These are phyloP conservation scores for Pollenia amentaria DNA, from an alignment of 2,888 invertebrate genomes.

Conservation along the genomic window DNA sequence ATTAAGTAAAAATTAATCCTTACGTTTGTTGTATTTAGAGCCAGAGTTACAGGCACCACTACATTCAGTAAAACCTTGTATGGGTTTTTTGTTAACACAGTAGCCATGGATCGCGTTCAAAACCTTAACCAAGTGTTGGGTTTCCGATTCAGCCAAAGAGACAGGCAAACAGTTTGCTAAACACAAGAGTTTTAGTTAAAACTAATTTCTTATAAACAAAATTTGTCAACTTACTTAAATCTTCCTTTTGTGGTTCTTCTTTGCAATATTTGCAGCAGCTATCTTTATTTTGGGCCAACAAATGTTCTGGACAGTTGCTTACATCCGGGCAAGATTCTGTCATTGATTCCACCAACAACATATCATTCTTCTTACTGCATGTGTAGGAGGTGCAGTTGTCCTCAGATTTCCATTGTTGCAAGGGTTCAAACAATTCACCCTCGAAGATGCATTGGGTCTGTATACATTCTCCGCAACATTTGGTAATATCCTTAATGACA, in stretches of 20 bases:
- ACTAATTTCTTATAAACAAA: background rate
- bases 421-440: constrained; percentile 85
- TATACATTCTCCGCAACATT: constrained; percentile 89
- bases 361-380: constrained; percentile 85
- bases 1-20: constrained; percentile 77
- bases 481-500: constrained; percentile 78
- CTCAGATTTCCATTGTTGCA: constrained; percentile 87
- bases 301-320: constrained; percentile 86
- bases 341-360: constrained; percentile 86
- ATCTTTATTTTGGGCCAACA: constrained; percentile 84
- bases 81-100: constrained; percentile 87
- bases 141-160: constrained; percentile 85
- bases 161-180: constrained; percentile 87
- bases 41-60: constrained; percentile 89
- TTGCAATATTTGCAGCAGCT: constrained; percentile 89
- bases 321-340: constrained; percentile 88
- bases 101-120: constrained; percentile 85
- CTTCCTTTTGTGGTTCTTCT: constrained; percentile 83
- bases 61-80: constrained; percentile 89
- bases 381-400: constrained; percentile 88
- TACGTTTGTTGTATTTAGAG: constrained; percentile 88
- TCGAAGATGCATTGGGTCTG: constrained; percentile 87
- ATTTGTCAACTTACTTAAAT: constrained; percentile 76
- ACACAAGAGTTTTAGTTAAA: constrained; percentile 54
- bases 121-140: constrained; percentile 87